Percentiles rank a stretch among this genome's conserved stretches.
phyloP scores from a whole-genome alignment of 2,888 invertebrate species.

The Andrena marginata region DNA sequence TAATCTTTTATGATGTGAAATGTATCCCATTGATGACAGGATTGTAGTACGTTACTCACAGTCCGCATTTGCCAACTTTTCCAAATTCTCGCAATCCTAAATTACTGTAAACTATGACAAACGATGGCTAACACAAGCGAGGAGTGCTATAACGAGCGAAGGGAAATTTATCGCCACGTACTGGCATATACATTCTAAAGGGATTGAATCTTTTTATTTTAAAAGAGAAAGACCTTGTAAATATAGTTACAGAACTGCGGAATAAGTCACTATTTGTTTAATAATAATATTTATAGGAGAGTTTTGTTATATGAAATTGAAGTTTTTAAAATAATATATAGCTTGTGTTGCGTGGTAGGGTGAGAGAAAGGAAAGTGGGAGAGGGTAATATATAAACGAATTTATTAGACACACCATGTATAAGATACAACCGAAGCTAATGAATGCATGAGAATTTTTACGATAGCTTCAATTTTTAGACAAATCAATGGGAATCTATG shows the following conservation, averaged over 20 bases:
- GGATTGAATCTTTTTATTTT: slow-evolving; percentile 17
- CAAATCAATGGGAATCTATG: not conserved
- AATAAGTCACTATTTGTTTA: slow-evolving; percentile 45
- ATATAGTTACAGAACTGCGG: slow-evolving; percentile 29
- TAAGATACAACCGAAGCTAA: slow-evolving; percentile 21
- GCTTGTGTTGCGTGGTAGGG: slow-evolving; percentile 8
- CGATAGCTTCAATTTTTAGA: slow-evolving; percentile 33
- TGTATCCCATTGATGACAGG: slow-evolving; percentile 34
- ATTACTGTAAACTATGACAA: slow-evolving; percentile 29
- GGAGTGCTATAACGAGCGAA: not conserved
- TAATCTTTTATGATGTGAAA: slow-evolving; percentile 39
- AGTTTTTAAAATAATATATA: slow-evolving; percentile 21
- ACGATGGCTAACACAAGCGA: slow-evolving; percentile 22
- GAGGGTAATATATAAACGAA: slow-evolving; percentile 53
- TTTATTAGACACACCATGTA: slow-evolving; percentile 48
- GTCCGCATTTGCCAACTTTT: slow-evolving; percentile 25
- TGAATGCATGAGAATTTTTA: slow-evolving; percentile 20
- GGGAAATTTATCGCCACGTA: slow-evolving; percentile 26
- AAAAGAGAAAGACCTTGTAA: slow-evolving; percentile 13
- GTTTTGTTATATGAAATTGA: slow-evolving; percentile 43
- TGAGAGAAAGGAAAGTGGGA: slow-evolving; percentile 9
- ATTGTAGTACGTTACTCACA: slow-evolving; percentile 23
- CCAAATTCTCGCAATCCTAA: slow-evolving; percentile 29
- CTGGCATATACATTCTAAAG: slow-evolving; percentile 19
- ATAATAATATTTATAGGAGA: slow-evolving; percentile 28